Conservation (phyloP, 2,888 invertebrate genomes). For the Oeneis ivallda region DNA sequence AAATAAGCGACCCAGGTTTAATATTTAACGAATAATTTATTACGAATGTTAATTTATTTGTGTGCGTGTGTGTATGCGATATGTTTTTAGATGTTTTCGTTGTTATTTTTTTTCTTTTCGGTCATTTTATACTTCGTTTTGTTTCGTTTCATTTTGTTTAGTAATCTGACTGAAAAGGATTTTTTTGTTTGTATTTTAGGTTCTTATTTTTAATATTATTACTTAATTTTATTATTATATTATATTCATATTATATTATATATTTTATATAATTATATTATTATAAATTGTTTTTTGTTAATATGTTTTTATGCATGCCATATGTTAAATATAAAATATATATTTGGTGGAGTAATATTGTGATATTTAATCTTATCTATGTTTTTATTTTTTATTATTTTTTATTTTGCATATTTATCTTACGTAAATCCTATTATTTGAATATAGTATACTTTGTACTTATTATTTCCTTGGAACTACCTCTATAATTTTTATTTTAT, state of each 20-base stretch:
- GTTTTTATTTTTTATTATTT: constrained; percentile 21
- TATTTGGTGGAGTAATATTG: neutral
- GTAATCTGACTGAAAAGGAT: constrained; percentile 69
- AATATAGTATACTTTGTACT: neutral
- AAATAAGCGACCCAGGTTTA: constrained; percentile 46
- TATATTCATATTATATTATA: neutral
- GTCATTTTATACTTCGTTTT: constrained; percentile 55
- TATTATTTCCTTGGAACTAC: constrained; percentile 21
- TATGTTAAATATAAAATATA: neutral
- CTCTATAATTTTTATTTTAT: constrained; percentile 32
- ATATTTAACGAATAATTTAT: constrained; percentile 42
- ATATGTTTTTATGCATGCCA: neutral
- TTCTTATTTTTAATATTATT: constrained; percentile 40
- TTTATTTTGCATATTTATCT: constrained; percentile 27
- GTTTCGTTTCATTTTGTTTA: constrained; percentile 32
- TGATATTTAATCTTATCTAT: constrained; percentile 8
- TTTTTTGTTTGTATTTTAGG: constrained; percentile 43
- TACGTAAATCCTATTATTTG: neutral
- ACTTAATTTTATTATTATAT: neutral
- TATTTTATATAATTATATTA: neutral
- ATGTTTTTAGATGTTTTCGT: constrained; percentile 13
- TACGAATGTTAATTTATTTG: constrained; percentile 55
- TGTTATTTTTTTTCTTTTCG: constrained; percentile 42
- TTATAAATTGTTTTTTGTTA: neutral
- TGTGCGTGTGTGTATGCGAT: constrained; percentile 47